Conservation (phyloP, 2,113 vertebrate species). For the Ariopsis seemanni region DNA sequence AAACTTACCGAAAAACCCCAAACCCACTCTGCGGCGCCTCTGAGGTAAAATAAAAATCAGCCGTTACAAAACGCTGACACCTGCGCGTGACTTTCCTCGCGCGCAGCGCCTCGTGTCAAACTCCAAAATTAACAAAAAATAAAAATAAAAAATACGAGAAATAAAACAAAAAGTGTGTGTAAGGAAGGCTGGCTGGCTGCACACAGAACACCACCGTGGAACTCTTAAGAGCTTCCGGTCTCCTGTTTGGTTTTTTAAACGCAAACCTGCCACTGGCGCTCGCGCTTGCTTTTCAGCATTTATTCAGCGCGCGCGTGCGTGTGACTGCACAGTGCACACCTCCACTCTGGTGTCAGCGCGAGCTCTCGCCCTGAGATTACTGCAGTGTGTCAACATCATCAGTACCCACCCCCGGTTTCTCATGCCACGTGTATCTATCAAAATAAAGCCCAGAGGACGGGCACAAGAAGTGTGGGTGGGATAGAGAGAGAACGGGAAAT, state of each 20-base stretch:
- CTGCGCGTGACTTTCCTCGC: constrained; percentile 12
- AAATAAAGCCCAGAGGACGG: constrained; percentile 64
- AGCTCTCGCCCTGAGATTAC: constrained; percentile 1
- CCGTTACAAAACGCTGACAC: constrained; percentile 9
- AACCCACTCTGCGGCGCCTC: background rate
- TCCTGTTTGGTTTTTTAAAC: background rate
- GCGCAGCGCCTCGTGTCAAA: background rate
- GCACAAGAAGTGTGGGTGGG: constrained; percentile 46
- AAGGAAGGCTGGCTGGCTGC: background rate
- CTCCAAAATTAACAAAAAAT: background rate
- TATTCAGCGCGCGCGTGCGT: background rate
- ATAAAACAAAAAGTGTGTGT: background rate
- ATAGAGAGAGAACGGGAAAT: background rate
- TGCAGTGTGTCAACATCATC: constrained; percentile 52
- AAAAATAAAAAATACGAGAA: background rate
- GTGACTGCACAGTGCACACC: constrained; percentile 17
- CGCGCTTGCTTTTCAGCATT: background rate
- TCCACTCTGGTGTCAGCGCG: background rate
- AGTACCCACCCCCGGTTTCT: constrained; percentile 51
- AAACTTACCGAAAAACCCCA: background rate
- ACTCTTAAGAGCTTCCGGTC: background rate
- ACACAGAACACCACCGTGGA: background rate
- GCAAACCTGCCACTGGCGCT: background rate
- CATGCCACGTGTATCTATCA: constrained; percentile 70
- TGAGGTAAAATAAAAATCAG: background rate